Base-by-base conservation (phyloP, 2,113 vertebrate genomes). In the Ptilonorhynchus violaceus region DNA sequence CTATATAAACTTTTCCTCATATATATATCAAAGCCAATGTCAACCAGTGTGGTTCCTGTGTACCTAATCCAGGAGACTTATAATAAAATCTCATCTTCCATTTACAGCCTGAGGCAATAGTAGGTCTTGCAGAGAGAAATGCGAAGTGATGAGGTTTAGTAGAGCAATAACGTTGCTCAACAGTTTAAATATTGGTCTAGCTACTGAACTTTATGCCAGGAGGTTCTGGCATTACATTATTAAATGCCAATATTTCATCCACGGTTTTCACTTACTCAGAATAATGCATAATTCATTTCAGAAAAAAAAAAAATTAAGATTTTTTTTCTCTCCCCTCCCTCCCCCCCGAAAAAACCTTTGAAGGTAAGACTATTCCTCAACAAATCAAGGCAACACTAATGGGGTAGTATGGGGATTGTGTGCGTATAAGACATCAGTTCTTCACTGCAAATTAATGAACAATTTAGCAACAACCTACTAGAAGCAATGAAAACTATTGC, bases 1-100 rank as follows among this genome's bases (percentile, higher is more conserved):
- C 39, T 91, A 78, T 19, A 91, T 72, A 91, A 92, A 94, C 76
- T 81, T 84, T 42, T 68, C 37, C 73, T 96, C 86, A 35, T 30
- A 63, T 91, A 63, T 91, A 64, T 78, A 91, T 92, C 85, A 94
- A 89, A 94, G 83, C 37, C 83, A 76, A 20, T 76, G 95, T 92
- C 76, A 90, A 81, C 76, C 53, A 64, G 13, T n/a, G 53, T 74
- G 87, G 72, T 22, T 93, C 69, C 49, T 92, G 73, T 89, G 83
- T 50, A 93, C 86, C 91, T 93, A 92, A 95, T 93, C 69, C 91
- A 84, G 49, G 80, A 92, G 84, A 75, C 17, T 81, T 81, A 78
- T 8, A 93, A 91, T 91, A 87, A 96, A 96, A 93, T 52, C 69
- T 83, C 83, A 89, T 91, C 85, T 92, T 92, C 68, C 79, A 52